Base-by-base conservation (phyloP, 2,113 vertebrate genomes). In the Haplotaxodon microlepis region DNA sequence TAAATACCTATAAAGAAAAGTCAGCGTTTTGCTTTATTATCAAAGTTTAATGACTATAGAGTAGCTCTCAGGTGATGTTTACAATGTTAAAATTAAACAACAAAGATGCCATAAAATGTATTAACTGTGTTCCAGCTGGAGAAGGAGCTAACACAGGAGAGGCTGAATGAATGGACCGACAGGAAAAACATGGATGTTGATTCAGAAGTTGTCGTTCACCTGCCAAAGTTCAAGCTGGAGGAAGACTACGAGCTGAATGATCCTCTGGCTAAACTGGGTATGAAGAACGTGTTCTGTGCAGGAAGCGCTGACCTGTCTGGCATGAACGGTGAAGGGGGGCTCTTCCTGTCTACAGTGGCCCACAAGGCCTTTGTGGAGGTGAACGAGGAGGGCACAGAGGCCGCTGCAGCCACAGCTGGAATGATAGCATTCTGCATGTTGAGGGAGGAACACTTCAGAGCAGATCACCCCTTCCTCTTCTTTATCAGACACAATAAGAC, bases 311-410 rank as follows among this genome's bases (percentile, higher is more conserved):
- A 99, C 92, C 95, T 99, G 90, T 98, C 98, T 0, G 97, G 97
- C 31, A 98, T 99, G 95, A 98, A 97, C 21, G 96, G 93, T 24
- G 34, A 94, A 12, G 73, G 24, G 1, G 95, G 97, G 31, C 97
- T 99, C 84, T 98, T 94, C 82, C 89, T 99, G 79, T 99, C 99
- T 2, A 92, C 97, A 27, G 94, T 98, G 84, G 92, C 96, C 47
- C 98, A 99, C 94, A 98, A 98, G 92, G 96, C 98, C 80, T 98
- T 98, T 27, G 96, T 99, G 59, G 98, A 99, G 76, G 98, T 99
- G 89, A 99, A 98, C 2, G 99, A 99, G 93, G 98, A 98, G 83
- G 99, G 98, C 16, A 99, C 97, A 0, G 98, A 99, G 91, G 98
- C 98, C 0, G 98, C 98, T 0, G 98, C 97, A 1, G 98, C 98